Percentiles rank a stretch among this genome's conserved stretches.
Conservation (phyloP, 2,888 invertebrate genomes). For the Diplazon laetatorius region DNA sequence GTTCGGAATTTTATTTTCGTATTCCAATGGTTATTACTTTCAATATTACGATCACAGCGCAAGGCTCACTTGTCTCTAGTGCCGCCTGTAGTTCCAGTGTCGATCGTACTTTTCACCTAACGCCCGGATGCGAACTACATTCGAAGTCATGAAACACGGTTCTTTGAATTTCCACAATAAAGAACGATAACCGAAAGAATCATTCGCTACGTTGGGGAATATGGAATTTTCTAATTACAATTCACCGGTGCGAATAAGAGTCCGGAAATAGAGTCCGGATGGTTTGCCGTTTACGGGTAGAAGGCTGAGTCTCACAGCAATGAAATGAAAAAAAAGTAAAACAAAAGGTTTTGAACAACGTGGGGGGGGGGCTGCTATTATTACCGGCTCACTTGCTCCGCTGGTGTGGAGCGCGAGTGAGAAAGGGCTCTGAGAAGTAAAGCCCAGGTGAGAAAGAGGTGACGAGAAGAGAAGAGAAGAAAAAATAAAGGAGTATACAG, state of each 20-base stretch:
- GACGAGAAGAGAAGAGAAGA: conserved; percentile 38
- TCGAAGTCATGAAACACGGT: neutral
- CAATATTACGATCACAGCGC: too few relatives aligned
- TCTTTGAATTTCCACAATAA: conserved; percentile 2
- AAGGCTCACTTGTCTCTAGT: too few relatives aligned
- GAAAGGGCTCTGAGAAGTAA: conserved; percentile 25
- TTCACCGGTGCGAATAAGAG: conserved; percentile 20
- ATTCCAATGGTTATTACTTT: too few relatives aligned
- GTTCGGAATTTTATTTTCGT: too few relatives aligned
- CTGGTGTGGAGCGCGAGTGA: conserved; percentile 15
- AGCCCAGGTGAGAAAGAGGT: conserved; percentile 23
- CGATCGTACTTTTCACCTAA: too few relatives aligned
- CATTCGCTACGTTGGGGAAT: neutral
- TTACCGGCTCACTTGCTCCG: conserved; percentile 56
- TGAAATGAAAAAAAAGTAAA: conserved; percentile 62
- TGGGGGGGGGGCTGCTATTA: conserved; percentile 58
- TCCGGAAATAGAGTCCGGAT: conserved; percentile 33
- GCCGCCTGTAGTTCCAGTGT: too few relatives aligned
- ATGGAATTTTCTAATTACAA: conserved; percentile 21
- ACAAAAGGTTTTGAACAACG: conserved; percentile 61
- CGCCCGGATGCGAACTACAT: too few relatives aligned
- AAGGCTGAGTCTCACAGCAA: conserved; percentile 37
- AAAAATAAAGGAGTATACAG: conserved; percentile 26
- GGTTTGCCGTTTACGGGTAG: conserved; percentile 45
- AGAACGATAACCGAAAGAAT: neutral